Conservation (phyloP, 2,113 vertebrate species). For the Pseudorasbora parva region DNA sequence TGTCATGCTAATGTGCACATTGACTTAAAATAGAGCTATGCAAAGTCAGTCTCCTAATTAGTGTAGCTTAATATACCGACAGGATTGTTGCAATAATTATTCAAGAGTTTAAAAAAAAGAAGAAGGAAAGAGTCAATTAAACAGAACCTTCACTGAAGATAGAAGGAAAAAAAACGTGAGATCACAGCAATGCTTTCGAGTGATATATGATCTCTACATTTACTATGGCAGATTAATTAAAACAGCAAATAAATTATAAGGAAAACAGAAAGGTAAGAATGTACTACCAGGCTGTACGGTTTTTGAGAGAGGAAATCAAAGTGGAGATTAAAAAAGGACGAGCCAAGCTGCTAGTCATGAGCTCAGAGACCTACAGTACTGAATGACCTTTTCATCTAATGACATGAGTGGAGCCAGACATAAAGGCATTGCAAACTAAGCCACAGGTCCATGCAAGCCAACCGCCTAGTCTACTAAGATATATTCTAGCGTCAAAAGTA, state of each 20-base stretch:
- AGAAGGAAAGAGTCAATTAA: conserved; percentile 20
- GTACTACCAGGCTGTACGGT: conserved; percentile 59
- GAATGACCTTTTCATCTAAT: conserved; percentile 30
- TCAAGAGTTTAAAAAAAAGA: conserved; percentile 61
- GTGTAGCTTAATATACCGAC: conserved; percentile 79
- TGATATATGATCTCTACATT: conserved; percentile 44
- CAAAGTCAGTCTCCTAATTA: conserved; percentile 77
- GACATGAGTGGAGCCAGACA: conserved; percentile 37
- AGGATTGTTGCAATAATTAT: conserved; percentile 62
- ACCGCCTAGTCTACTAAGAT: conserved; percentile 50
- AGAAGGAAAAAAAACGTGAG: conserved; percentile 44
- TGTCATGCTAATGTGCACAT: conserved; percentile 63
- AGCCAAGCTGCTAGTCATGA: conserved; percentile 36
- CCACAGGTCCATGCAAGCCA: conserved; percentile 64
- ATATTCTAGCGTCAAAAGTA: conserved; percentile 39
- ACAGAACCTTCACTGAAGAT: conserved; percentile 58
- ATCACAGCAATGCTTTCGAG: conserved; percentile 55
- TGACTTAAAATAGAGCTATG: conserved; percentile 75
- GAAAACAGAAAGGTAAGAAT: conserved; percentile 36
- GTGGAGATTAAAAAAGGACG: conserved; percentile 12
- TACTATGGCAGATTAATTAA: conserved; percentile 39
- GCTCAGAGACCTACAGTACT: conserved; percentile 54
- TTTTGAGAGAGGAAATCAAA: conserved; percentile 28
- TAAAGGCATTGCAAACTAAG: conserved; percentile 62
- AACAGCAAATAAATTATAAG: conserved; percentile 75